Evolutionary conservation across 2,888 invertebrate genomes (phyloP).

Genomic region (Idaea aversata): DNA sequence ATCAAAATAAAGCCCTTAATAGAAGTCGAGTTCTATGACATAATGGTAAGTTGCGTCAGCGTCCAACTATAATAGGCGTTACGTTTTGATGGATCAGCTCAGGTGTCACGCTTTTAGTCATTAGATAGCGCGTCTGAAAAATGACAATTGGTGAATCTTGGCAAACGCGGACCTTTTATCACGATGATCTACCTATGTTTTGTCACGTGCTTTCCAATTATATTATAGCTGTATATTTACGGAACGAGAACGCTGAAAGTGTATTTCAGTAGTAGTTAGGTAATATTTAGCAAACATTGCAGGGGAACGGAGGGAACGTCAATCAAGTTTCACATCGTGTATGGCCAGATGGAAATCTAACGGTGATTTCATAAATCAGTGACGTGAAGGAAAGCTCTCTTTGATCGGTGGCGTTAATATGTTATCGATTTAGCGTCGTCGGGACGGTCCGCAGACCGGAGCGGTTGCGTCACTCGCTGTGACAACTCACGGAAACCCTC

Average conservation of each 20-base stretch:
- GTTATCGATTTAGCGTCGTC: constrained; percentile 68
- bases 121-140: constrained; percentile 45
- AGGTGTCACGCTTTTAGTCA: constrained; percentile 39
- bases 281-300: constrained; percentile 4
- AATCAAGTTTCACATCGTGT: constrained; percentile 20
- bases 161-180: constrained; percentile 45
- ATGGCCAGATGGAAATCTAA: constrained; percentile 30
- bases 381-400: constrained; percentile 57
- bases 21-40: constrained; percentile 19
- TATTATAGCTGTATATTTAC: neutral
- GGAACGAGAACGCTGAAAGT: constrained; percentile 4
- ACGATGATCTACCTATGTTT: constrained; percentile 37
- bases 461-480: constrained; percentile 58
- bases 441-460: constrained; percentile 53
- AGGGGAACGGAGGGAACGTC: constrained; percentile 21
- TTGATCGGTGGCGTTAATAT: constrained; percentile 72
- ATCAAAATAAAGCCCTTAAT: neutral
- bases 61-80: constrained; percentile 28
- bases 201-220: constrained; percentile 23
- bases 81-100: constrained; percentile 43
- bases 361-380: constrained; percentile 50
- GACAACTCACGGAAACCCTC: constrained; percentile 61
- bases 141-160: constrained; percentile 53
- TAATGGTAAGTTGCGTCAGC: constrained; percentile 36
- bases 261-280: constrained; percentile 7